Evolutionary conservation across 2,113 vertebrate species (phyloP), one percentile per base, ranked within the genome.

Genomic region (Perognathus longimembris): DNA sequence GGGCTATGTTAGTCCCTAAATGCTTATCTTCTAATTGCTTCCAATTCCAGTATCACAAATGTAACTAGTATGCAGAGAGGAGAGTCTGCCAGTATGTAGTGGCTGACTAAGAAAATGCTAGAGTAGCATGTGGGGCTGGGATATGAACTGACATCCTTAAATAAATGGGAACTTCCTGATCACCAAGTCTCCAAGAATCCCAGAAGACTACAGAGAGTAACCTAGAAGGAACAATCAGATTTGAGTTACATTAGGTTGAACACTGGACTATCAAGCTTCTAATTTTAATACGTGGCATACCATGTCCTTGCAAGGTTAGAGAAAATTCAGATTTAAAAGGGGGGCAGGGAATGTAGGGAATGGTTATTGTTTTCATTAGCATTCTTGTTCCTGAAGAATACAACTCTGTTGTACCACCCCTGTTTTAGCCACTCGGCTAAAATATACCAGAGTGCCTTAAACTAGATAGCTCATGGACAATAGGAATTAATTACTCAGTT

Each of bases 251-350:
- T 0, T 24, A 66, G 30, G 18, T 34, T 75, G 67, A 34, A 9
- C 26, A 85, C 40, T 85, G 69, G 66, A 54, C 67, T 30, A 40
- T 24, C 59, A 78, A 45, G 3, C 57, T 36, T 61, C 66, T 18
- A 54, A 73, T 21, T 26, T 77, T n/a, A 61, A 30, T 22, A n/a
- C 42, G 17, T 20, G 10, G 28, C 54, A 75, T 6, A 54, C 28
- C 50, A 54, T 86, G 75, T 22, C 22, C 57, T 92, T 88, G 32
- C 28, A 92, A 89, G 80, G 74, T 64, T 45, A 80, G 81, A 69
- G 77, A 50, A 59, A 88, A 86, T 89, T 93, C 80, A 90, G 54
- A 90, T 75, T 83, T 66, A 84, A 75, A 45, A 79, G 59, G 66
- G 34, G 6, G 50, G 45, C 7, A 38, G 40, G 26, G 69, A 54